These are phyloP conservation scores for Polypedilum pembai DNA, from an alignment of 1,140 invertebrate genomes.

Conservation along the genomic window DNA sequence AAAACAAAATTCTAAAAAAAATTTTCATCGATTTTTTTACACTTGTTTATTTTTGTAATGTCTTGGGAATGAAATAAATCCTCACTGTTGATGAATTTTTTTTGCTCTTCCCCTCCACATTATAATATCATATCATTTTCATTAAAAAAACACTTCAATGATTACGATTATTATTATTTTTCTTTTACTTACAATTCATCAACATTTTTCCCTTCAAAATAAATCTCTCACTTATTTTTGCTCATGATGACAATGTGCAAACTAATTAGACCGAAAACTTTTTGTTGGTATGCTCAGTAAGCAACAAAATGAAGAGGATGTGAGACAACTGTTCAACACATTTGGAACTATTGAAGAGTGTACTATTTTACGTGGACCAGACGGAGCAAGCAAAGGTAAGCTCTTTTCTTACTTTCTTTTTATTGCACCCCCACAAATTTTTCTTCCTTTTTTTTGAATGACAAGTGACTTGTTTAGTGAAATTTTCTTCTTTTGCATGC, in stretches of 20 bases:
- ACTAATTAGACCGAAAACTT: constrained; percentile 82
- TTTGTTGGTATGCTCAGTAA: constrained; percentile 99
- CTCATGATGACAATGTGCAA: neutral
- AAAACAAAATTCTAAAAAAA: neutral
- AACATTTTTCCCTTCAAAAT: neutral
- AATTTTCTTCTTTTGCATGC: too few relatives aligned
- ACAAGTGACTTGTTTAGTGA: constrained; percentile 33
- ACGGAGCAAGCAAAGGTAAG: constrained; percentile 94
- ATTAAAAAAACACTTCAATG: too few relatives aligned
- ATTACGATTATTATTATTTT: too few relatives aligned
- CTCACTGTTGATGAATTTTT: neutral
- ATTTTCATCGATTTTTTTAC: constrained; percentile 13
- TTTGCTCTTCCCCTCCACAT: neutral
- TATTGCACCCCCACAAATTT: constrained; percentile 37
- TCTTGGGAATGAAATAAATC: constrained; percentile 13
- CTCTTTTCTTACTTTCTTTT: constrained; percentile 31
- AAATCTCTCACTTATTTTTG: neutral
- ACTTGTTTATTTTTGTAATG: constrained; percentile 1
- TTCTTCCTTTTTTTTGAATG: constrained; percentile 33
- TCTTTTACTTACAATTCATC: too few relatives aligned
- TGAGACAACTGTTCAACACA: constrained; percentile 89
- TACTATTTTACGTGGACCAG: constrained; percentile 92
- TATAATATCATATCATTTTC: too few relatives aligned
- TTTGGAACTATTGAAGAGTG: constrained; percentile 99
- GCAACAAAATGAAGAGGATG: constrained; percentile 98